Percentiles rank a stretch among this genome's conserved stretches.
These are phyloP conservation scores for Parambassis ranga DNA, from an alignment of 2,797 vertebrate species.

Conservation along the genomic window DNA sequence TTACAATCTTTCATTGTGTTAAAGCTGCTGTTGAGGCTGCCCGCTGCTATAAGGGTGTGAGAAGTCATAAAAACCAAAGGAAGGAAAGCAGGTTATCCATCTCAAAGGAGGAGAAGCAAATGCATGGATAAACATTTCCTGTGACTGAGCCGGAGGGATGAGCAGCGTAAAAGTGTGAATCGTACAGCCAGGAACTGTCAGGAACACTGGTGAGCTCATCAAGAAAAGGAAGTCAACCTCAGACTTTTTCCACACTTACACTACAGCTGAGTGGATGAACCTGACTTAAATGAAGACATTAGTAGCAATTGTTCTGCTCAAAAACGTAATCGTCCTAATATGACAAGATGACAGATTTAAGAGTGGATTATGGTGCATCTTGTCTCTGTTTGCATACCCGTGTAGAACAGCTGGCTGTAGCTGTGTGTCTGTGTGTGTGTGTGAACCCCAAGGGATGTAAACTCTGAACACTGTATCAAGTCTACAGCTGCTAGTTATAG, in stretches of 20 bases:
- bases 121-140: constrained; percentile 50
- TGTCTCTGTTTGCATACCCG: constrained; percentile 12
- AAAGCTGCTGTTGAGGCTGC: constrained; percentile 2
- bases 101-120: constrained; percentile 37
- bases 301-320: constrained; percentile 25
- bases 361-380: background rate
- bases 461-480: constrained; percentile 11
- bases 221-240: constrained; percentile 42
- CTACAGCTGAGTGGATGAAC: constrained; percentile 39
- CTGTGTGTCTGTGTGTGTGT: background rate
- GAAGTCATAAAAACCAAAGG: constrained; percentile 29
- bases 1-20: background rate
- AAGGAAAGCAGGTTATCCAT: constrained; percentile 22
- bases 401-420: constrained; percentile 36
- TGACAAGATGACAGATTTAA: constrained; percentile 32
- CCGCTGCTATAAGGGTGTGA: constrained; percentile 22
- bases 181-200: constrained; percentile 59
- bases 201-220: constrained; percentile 52
- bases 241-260: constrained; percentile 23
- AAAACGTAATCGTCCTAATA: constrained; percentile 34
- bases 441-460: constrained; percentile 8
- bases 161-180: constrained; percentile 41
- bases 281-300: constrained; percentile 25
- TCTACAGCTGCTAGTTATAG: constrained; percentile 25
- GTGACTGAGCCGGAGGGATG: constrained; percentile 47